Evolutionary conservation across 2,113 vertebrate species (phyloP), one percentile per base, ranked within the genome.

Genomic region (Condylura cristata): DNA sequence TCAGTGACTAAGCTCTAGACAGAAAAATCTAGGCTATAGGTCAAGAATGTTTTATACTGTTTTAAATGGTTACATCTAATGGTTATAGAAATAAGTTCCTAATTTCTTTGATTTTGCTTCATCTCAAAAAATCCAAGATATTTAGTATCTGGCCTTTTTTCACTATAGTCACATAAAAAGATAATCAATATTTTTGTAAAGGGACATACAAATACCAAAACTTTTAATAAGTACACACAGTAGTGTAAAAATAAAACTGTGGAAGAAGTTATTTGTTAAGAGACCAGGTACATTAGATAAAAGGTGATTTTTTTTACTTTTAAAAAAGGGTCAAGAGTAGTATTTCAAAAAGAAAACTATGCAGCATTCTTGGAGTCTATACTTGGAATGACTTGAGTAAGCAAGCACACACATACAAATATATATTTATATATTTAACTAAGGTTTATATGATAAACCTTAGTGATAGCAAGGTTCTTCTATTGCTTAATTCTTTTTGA

Each of bases 11-110:
- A 26, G 79, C 17, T 79, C 74, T 63, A 92, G 24, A 10, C 28
- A 65, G 80, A 56, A 89, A 74, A 46, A 8, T 79, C 76, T 1
- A 53, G 24, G 26, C 58, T 34, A 44, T 1, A 6, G 41, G n/a
- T 72, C 61, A 89, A 85, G 39, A 91, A 84, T 63, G 74, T 20
- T 68, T 87, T 85, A 76, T 48, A 74, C 2, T 53, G 22, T 93
- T 88, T 78, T 70, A 81, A 89, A 76, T 71, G 13, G 51, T 51
- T 76, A 46, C 12, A 86, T 61, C 26, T 75, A 85, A 85, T 30
- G 30, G 22, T 66, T 86, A 86, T 22, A 71, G 63, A 83, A 74
- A 79, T 44, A 60, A 17, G 2, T 68, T 70, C 16, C 41, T 60
- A 63, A 56, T 56, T 70, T 34, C 26, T 13, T 39, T 48, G 41